These are phyloP conservation scores for Lerema accius DNA, from an alignment of 1,140 invertebrate species.

Conservation along the genomic window DNA sequence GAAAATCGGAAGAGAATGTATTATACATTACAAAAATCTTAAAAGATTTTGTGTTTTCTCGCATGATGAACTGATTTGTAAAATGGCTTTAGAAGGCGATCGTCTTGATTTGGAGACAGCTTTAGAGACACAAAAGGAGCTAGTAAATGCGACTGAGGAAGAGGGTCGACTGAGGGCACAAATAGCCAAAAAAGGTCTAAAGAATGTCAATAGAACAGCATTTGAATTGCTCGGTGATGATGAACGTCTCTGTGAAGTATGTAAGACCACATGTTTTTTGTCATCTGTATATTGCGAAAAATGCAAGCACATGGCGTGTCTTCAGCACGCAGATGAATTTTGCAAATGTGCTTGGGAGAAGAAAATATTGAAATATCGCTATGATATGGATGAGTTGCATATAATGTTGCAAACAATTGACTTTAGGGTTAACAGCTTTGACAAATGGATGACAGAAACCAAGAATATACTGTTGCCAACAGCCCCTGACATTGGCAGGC, in stretches of 20 bases:
- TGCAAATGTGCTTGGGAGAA: conserved; percentile 92
- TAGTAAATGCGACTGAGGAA: conserved; percentile 91
- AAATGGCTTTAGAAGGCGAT: conserved; percentile 97
- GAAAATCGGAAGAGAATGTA: conserved; percentile 95
- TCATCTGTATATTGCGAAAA: conserved; percentile 96
- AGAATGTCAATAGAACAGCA: conserved; percentile 92
- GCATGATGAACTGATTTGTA: conserved; percentile 99
- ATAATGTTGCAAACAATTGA: conserved; percentile 95
- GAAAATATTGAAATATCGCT: conserved; percentile 93
- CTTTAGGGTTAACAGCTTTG: conserved; percentile 94
- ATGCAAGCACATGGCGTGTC: conserved; percentile 92
- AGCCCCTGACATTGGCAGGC: conserved; percentile 85
- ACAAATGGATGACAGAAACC: conserved; percentile 94
- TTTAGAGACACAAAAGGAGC: conserved; percentile 93
- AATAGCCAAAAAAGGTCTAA: conserved; percentile 91
- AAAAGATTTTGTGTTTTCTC: conserved; percentile 99
- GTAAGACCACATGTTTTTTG: conserved; percentile 98
- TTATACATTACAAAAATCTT: conserved; percentile 96
- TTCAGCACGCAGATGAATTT: conserved; percentile 92
- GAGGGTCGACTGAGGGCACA: conserved; percentile 91
- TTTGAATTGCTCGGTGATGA: conserved; percentile 98
- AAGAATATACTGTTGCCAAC: conserved; percentile 92
- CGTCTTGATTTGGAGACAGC: conserved; percentile 93
- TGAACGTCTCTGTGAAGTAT: conserved; percentile 96
- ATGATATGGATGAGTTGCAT: conserved; percentile 96